Conservation (phyloP, 2,113 vertebrate genomes). For the Neofelis nebulosa region DNA sequence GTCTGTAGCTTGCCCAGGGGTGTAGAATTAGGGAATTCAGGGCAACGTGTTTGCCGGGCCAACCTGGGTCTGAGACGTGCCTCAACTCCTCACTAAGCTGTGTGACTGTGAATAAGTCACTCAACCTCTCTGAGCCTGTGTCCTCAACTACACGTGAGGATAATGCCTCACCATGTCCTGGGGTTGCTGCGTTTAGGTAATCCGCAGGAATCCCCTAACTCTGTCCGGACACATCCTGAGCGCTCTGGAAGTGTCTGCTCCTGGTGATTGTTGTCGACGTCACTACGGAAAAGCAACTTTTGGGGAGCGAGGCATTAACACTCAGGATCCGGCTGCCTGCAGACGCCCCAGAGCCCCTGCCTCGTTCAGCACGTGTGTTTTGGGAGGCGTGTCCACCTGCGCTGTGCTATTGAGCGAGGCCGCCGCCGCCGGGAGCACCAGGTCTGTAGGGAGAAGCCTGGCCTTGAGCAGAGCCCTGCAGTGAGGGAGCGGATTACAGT, state of each 20-base stretch:
- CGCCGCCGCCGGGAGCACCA: rapidly evolving
- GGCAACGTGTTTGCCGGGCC: rapidly evolving
- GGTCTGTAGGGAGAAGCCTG: background rate
- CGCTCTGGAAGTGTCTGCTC: rapidly evolving
- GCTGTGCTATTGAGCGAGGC: background rate
- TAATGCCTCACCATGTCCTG: rapidly evolving
- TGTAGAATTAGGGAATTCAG: background rate
- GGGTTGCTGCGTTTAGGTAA: background rate
- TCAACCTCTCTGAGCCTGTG: background rate
- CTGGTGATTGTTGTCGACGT: rapidly evolving
- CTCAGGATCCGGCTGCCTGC: background rate
- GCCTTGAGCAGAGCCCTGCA: background rate
- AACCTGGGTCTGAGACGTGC: background rate
- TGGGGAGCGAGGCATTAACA: rapidly evolving
- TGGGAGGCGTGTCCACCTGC: background rate
- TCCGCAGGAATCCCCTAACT: background rate
- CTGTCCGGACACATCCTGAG: background rate
- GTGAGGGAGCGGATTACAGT: background rate
- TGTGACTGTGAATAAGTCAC: background rate
- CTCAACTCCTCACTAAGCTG: background rate
- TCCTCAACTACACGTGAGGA: rapidly evolving
- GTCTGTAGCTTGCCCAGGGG: background rate
- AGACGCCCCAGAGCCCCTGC: rapidly evolving
- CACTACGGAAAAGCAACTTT: background rate
- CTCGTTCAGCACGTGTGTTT: rapidly evolving